These are phyloP conservation scores for Pogonocichla stellata DNA, from an alignment of 2,113 vertebrate species.

Conservation along the genomic window DNA sequence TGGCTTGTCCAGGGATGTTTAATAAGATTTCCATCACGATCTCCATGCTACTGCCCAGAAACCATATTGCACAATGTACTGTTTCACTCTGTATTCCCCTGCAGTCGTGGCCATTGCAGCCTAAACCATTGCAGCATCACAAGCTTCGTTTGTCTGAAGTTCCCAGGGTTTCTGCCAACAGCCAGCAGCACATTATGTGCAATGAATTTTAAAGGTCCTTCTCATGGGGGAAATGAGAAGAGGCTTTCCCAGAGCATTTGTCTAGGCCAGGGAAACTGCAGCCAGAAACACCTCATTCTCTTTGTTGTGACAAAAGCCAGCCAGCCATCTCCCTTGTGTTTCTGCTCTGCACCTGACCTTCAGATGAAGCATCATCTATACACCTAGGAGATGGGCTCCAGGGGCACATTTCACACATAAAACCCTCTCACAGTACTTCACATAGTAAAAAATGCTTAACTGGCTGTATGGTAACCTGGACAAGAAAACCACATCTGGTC, in stretches of 20 bases:
- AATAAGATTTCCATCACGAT: not conserved
- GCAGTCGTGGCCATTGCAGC: not conserved
- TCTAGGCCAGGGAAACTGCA: not conserved
- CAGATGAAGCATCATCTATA: not conserved
- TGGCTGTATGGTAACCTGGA: not conserved
- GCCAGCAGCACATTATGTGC: constrained; percentile 5
- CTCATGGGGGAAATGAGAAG: not conserved
- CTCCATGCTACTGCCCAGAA: not conserved
- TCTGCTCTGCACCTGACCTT: not conserved
- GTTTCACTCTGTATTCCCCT: not conserved
- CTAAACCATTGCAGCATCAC: not conserved
- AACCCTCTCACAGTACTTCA: not conserved
- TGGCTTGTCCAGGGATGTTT: not conserved
- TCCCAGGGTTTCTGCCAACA: constrained; percentile 17
- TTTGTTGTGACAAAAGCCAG: not conserved
- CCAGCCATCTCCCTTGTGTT: not conserved
- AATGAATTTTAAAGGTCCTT: constrained; percentile 19
- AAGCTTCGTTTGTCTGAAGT: constrained; percentile 5
- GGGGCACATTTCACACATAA: not conserved
- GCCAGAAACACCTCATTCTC: not conserved
- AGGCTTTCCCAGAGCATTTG: not conserved
- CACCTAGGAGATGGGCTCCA: not conserved
- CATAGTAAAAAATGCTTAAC: not conserved
- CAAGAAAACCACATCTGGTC: not conserved
- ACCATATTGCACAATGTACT: not conserved